Evolutionary conservation across 1,140 invertebrate genomes (phyloP).

Genomic region (Metopolophium dirhodum): DNA sequence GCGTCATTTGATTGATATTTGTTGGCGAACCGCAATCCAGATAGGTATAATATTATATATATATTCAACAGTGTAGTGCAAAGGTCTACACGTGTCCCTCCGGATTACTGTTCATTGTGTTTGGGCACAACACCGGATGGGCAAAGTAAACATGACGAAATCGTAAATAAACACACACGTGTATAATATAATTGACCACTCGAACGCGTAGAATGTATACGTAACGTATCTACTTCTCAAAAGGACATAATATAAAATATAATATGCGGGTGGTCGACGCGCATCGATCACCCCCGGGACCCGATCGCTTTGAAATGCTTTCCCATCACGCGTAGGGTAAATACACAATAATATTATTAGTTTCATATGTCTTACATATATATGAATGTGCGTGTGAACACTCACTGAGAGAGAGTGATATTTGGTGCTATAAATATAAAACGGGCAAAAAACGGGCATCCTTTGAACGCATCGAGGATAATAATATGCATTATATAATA

Average conservation of each 20-base stretch:
- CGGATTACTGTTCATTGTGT: neutral
- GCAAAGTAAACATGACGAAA: neutral
- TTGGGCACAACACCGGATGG: neutral
- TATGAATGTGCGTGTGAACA: no score
- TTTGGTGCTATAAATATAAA: neutral
- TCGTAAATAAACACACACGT: neutral
- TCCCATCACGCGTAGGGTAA: neutral
- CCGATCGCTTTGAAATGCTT: neutral
- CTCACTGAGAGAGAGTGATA: neutral
- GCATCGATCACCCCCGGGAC: neutral
- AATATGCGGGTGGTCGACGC: neutral
- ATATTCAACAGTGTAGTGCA: neutral
- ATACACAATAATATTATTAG: neutral
- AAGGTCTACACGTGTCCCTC: neutral
- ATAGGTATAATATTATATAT: neutral
- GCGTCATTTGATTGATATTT: neutral
- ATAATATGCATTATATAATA: neutral
- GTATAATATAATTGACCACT: slow-evolving; percentile 11
- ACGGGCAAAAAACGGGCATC: neutral
- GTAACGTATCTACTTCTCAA: neutral
- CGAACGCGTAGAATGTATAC: neutral
- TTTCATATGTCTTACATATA: neutral
- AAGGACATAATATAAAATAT: neutral
- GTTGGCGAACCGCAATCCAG: neutral
- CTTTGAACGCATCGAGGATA: neutral